Base-by-base conservation (phyloP, 2,888 invertebrate genomes). In the Vanessa cardui region DNA sequence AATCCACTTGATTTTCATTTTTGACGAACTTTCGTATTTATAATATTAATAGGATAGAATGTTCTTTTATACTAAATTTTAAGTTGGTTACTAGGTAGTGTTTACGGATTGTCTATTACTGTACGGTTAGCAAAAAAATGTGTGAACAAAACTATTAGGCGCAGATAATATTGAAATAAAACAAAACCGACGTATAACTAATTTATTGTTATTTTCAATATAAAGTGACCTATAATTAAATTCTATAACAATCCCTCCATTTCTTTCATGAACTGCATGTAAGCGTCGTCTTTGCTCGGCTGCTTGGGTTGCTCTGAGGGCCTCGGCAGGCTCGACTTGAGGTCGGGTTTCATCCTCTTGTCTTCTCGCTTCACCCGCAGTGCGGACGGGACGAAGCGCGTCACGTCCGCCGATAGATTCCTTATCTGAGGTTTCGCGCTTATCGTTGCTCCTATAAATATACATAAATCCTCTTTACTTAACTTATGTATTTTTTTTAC, bases 261-360 rank as follows among this genome's bases (percentile, higher is more conserved):
- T 93, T 99, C 99, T 85, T 96, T 96, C 99, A 99, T 99, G 85
- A 99, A 99, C 86, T 98, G 98, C 94, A 98, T 96, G 81, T 99
- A 99, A 15, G 99, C 99, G 83, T 99, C 99, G 83, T 99, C 99
- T 85, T 99, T 99, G 68, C 97, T 98, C 0, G 94, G 94, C 4
- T 90, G 93, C 68, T 93, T 92, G 2, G 90, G 89, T 18, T 88
- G 75, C 52, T 94, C 94, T 1, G 93, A 90, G 50, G 93, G 93
- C 71, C 94, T 89, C 18, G 94, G 85, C 20, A 94, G 85, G 18
- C 93, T 88, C 2, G 94, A 89, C 70, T 94, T 93, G 61, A 88
- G 81, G 52, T 92, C 93, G 16, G 94, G 93, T 76, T 94, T 95
- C 0, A 86, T 87, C 75, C 95, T 95, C 77, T 94, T 96, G 81